phyloP scores from a whole-genome alignment of 2,113 vertebrate genomes.

The Solea solea region DNA sequence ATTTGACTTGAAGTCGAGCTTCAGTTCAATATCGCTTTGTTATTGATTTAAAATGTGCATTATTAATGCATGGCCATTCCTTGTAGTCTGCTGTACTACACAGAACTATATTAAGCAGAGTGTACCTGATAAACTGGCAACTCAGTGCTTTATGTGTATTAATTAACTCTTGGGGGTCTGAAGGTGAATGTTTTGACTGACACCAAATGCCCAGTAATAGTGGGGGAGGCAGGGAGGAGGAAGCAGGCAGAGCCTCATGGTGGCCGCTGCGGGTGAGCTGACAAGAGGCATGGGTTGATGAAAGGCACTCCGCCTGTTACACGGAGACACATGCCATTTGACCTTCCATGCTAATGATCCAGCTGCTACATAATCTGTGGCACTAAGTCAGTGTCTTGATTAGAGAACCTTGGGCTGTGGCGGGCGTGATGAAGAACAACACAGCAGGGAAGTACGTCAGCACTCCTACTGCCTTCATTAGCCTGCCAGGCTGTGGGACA shows the following conservation, averaged over 20 bases:
- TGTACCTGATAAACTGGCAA: background rate
- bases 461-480: constrained; percentile 63
- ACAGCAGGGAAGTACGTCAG: constrained; percentile 36
- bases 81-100: background rate
- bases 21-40: too few relatives aligned
- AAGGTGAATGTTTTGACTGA: constrained; percentile 1
- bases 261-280: constrained; percentile 41
- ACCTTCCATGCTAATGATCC: constrained; percentile 73
- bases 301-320: constrained; percentile 51
- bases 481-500: constrained; percentile 47
- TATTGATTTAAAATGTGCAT: background rate
- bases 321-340: constrained; percentile 60
- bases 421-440: constrained; percentile 63
- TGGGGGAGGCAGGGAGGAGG: constrained; percentile 1
- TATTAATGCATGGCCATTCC: too few relatives aligned
- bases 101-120: background rate
- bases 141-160: background rate
- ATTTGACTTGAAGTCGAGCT: too few relatives aligned
- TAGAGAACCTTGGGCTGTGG: constrained; percentile 66
- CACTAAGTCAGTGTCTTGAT: constrained; percentile 66
- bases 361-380: constrained; percentile 73
- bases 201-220: constrained; percentile 4
- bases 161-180: background rate
- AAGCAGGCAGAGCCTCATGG: constrained; percentile 27
- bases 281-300: constrained; percentile 48